phyloP scores from a whole-genome alignment of 2,113 vertebrate species.

The Gavia stellata region DNA sequence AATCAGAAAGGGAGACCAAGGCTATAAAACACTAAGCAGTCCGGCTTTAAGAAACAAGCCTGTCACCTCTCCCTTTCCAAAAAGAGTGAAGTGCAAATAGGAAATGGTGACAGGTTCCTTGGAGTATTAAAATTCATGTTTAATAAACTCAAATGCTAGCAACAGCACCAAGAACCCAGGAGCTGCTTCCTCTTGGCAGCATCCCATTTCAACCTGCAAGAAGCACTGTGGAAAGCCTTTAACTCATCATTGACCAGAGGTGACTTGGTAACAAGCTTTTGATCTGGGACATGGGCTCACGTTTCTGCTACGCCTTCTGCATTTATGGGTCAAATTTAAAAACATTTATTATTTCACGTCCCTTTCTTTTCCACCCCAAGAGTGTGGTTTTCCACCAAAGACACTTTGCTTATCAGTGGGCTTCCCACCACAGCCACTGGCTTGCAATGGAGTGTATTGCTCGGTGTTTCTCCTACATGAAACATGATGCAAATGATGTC shows the following conservation, averaged over 20 bases:
- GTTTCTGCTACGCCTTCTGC: background rate
- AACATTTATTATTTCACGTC: background rate
- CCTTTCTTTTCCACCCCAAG: background rate
- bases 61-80: slow-evolving; percentile 10
- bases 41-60: background rate
- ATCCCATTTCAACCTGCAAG: background rate
- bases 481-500: background rate
- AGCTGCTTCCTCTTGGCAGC: background rate
- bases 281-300: background rate
- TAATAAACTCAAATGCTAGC: slow-evolving; percentile 36
- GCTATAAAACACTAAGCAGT: background rate
- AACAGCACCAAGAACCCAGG: background rate
- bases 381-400: background rate
- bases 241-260: background rate
- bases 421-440: background rate
- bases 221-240: background rate
- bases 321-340: background rate
- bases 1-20: background rate
- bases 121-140: slow-evolving; percentile 14
- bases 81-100: slow-evolving; percentile 43
- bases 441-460: background rate
- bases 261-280: background rate
- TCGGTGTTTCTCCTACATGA: background rate
- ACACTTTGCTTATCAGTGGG: too few relatives aligned
- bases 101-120: slow-evolving; percentile 52